phyloP scores from a whole-genome alignment of 37 sponge, comb jelly and placozoan genomes.

The Axinella damicornis region DNA sequence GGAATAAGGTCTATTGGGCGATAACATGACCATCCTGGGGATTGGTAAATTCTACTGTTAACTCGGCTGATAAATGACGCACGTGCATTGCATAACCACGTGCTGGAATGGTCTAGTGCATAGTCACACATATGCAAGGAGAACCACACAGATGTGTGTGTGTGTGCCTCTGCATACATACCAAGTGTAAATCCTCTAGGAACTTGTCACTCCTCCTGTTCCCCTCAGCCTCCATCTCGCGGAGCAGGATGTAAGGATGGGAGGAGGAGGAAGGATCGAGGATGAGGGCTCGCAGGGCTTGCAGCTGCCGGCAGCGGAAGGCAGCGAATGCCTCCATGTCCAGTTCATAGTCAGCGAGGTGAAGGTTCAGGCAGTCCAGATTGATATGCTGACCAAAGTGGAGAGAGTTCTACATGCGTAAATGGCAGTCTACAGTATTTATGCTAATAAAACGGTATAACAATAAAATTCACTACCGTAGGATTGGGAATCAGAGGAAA shows the following conservation, averaged over 20 bases:
- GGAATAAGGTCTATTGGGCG: no score
- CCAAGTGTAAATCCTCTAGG: slow-evolving; percentile 40
- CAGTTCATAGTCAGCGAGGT: slow-evolving; percentile 76
- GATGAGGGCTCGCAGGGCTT: slow-evolving; percentile 64
- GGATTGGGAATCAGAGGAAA: no score
- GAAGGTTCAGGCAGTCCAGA: slow-evolving; percentile 77
- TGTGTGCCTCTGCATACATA: slow-evolving; percentile 8
- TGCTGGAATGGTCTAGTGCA: no score
- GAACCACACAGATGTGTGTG: not conserved
- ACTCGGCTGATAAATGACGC: no score
- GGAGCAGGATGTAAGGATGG: not conserved
- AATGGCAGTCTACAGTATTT: no score
- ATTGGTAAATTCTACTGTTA: no score
- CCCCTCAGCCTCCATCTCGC: no score
- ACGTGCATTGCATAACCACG: no score
- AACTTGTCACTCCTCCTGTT: not conserved
- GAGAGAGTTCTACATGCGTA: not conserved
- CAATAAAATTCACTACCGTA: no score
- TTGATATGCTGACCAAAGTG: slow-evolving; percentile 47
- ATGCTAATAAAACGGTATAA: no score
- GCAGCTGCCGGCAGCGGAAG: slow-evolving; percentile 79
- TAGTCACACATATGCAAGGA: not conserved
- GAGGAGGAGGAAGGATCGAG: slow-evolving; percentile 46
- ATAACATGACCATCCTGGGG: no score
- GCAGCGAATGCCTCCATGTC: slow-evolving; percentile 78